phyloP scores from a whole-genome alignment of 2,888 invertebrate genomes.

The Volucella inflata region DNA sequence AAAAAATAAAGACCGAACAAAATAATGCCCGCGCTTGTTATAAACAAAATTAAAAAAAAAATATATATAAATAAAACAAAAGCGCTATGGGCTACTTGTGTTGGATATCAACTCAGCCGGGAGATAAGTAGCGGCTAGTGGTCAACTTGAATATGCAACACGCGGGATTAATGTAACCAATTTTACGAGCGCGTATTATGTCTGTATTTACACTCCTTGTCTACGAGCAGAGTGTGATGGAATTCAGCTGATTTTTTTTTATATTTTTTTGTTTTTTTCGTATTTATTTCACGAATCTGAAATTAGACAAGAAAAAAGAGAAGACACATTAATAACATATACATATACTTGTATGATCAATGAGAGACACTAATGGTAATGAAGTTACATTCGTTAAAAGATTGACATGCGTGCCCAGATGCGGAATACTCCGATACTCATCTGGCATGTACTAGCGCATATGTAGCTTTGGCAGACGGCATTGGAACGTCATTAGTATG shows the following conservation, averaged over 20 bases:
- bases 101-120: constrained; percentile 55
- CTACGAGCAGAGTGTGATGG: constrained; percentile 52
- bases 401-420: constrained; percentile 42
- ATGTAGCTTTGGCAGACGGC: constrained; percentile 2
- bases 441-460: neutral
- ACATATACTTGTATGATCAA: constrained; percentile 14
- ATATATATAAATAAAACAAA: constrained; percentile 49
- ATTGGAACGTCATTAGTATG: constrained; percentile 3
- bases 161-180: constrained; percentile 48
- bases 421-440: constrained; percentile 6
- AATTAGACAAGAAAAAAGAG: constrained; percentile 67
- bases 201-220: constrained; percentile 39
- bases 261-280: constrained; percentile 4
- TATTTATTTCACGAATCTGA: constrained; percentile 62
- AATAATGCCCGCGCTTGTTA: constrained; percentile 63
- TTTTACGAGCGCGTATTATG: constrained; percentile 60
- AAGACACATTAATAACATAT: constrained; percentile 12
- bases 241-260: constrained; percentile 52
- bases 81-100: constrained; percentile 69
- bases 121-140: constrained; percentile 31
- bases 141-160: constrained; percentile 58
- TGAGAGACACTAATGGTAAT: constrained; percentile 5
- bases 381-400: constrained; percentile 8
- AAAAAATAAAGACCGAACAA: constrained; percentile 21
- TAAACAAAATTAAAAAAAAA: constrained; percentile 8